Base-by-base conservation (phyloP, 2,888 invertebrate species). In the Limnephilus rhombicus region DNA sequence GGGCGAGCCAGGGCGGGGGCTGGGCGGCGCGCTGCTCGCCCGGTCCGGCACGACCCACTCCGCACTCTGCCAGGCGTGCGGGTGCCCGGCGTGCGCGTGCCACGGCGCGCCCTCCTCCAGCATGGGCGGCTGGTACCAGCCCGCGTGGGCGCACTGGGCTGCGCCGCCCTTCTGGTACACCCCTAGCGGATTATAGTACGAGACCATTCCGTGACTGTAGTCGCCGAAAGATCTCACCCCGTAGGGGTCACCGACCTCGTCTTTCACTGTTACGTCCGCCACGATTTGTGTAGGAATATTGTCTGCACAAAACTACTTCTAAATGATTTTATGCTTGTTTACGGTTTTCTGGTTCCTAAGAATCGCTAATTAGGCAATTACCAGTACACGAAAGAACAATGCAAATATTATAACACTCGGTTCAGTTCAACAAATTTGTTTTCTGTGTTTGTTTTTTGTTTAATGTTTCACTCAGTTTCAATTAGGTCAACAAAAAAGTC, bases 111-210 rank as follows among this genome's bases (percentile, higher is more conserved):
- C 88, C 94, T 90, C 94, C 94, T 2, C 92, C 80, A 95, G 93
- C 95, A 95, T 93, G 94, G 93, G 94, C 85, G 94, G 94, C 95
- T 95, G 95, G 5, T 93, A 91, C 92, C 96, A 95, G 93, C 95
- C 95, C 93, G 95, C 94, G 92, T 93, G 94, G 93, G 96, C 95
- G 95, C 96, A 96, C 94, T 95, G 95, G 94, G 95, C 95, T 94
- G 86, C 94, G 80, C 96, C 96, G 94, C 93, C 94, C 95, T 97
- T 97, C 95, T 97, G 96, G 95, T 97, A 97, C 96, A 97, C 97
- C 95, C 97, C 96, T 94, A 97, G 95, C 95, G 97, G 96, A 95
- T 97, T 97, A 94, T 97, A 98, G 95, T 98, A 98, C 94, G 97
- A 97, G 96, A 98, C 97, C 98, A 98, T 98, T 80, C 94, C 94